Evolutionary conservation across 2,113 vertebrate species (phyloP), one percentile per base, ranked within the genome.

Genomic region (Neomonachus schauinslandi): DNA sequence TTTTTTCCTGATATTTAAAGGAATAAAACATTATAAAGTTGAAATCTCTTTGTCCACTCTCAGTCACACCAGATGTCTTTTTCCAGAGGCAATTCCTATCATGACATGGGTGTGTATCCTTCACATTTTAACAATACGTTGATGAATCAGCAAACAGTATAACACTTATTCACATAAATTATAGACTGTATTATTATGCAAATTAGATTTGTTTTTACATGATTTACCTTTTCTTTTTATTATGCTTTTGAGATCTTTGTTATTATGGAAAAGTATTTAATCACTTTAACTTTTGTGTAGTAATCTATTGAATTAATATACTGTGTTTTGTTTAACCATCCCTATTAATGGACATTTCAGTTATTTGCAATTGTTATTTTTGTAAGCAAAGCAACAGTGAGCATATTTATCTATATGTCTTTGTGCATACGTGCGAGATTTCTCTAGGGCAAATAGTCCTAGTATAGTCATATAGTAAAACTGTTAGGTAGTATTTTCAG

Each of bases 131-230:
- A 57, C 0, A 55, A 63, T 49, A 14, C 16, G 18, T 26, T 13
- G 39, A 2, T 67, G 21, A 85, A 39, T 74, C 31, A 79, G 59
- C 42, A n/a, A 94, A 14, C 4, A 36, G 28, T 85, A 15, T 11
- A 36, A 55, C 24, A 91, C 36, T 94, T 94, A 96, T 65, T 86
- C 69, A 65, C 11, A 65, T 33, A 71, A 83, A 94, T 71, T 46
- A n/a, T 26, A 39, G n/a, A 4, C 24, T 59, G 16, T 77, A 74
- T 39, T 88, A 13, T 77, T 72, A 49, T 72, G 21, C 9, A 72
- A 88, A 83, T 69, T 71, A 21, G 11, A 59, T 74, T 95, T 39
- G 26, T 21, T 81, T 96, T 85, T 83, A 76, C 31, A 63, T 39
- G 39, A 18, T 42, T 83, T 80, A 53, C 74, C 36, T 67, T 79